A percentile compares a stretch with the other conserved stretches of the same genome.
Evolutionary conservation across 2,888 invertebrate species (phyloP).

Genomic region (Bombyx huttoni): DNA sequence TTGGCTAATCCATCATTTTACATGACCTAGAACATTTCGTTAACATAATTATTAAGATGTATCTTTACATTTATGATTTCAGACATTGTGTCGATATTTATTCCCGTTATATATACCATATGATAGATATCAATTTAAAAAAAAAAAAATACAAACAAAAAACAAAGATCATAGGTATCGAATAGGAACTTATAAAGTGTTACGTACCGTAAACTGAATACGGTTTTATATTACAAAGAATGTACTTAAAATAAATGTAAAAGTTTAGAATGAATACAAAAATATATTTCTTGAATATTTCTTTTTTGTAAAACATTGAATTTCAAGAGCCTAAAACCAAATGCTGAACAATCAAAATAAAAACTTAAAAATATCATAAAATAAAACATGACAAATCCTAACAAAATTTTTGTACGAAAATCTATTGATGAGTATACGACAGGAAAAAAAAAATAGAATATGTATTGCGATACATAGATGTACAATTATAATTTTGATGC

Average conservation of each 20-base stretch:
- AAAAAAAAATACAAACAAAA: neutral
- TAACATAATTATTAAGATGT: neutral
- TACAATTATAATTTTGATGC: neutral
- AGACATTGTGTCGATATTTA: neutral
- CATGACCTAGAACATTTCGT: neutral
- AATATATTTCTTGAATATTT: neutral
- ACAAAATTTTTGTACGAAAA: neutral
- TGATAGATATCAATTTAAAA: neutral
- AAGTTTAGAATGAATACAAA: neutral
- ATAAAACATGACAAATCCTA: neutral
- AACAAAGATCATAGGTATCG: neutral
- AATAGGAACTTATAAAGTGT: neutral
- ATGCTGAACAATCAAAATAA: neutral
- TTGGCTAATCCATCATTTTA: neutral
- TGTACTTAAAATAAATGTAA: neutral
- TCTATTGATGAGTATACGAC: neutral
- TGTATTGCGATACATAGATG: neutral
- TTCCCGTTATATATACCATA: neutral
- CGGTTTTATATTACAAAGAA: neutral
- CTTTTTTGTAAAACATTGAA: too few species aligned
- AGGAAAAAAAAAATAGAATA: neutral
- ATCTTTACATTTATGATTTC: too few species aligned
- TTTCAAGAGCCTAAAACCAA: neutral
- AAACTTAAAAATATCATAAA: neutral
- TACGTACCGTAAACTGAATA: neutral